phyloP scores from a whole-genome alignment of 2,797 vertebrate genomes.

The Adrianichthys oophorus region DNA sequence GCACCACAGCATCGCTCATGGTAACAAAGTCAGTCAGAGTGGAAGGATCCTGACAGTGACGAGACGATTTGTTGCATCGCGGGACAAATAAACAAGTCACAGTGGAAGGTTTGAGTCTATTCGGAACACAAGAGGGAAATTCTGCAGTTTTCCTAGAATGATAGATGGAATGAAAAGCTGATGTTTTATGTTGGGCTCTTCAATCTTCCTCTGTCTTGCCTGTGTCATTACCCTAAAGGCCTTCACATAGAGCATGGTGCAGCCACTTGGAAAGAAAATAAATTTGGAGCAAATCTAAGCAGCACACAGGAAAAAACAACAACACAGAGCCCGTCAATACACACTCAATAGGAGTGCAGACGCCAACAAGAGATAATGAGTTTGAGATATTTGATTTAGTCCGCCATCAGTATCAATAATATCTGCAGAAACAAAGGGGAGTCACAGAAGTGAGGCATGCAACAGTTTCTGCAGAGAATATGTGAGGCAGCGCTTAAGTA shows the following conservation, averaged over 20 bases:
- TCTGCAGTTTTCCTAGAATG: constrained; percentile 29
- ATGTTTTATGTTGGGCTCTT: constrained; percentile 35
- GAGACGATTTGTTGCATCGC: constrained; percentile 29
- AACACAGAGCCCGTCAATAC: constrained; percentile 43
- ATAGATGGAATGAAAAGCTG: constrained; percentile 28
- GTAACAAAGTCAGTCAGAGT: constrained; percentile 54
- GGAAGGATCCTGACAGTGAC: constrained; percentile 56
- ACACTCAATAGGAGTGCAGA: constrained; percentile 39
- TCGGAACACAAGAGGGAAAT: constrained; percentile 12
- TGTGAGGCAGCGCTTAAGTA: not conserved
- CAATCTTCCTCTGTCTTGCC: constrained; percentile 11
- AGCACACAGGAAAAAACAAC: constrained; percentile 47
- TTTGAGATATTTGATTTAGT: constrained; percentile 33
- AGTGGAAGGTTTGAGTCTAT: constrained; percentile 11
- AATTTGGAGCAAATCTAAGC: constrained; percentile 66
- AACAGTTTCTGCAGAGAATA: not conserved
- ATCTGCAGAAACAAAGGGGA: constrained; percentile 20
- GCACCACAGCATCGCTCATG: constrained; percentile 46
- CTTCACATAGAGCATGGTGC: constrained; percentile 68
- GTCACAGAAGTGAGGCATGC: not conserved
- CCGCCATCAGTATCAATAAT: constrained; percentile 39
- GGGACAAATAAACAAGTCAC: constrained; percentile 25
- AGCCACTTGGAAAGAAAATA: constrained; percentile 58
- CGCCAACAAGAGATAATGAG: constrained; percentile 42
- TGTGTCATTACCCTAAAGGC: constrained; percentile 67